Evolutionary conservation across 2,888 invertebrate species (phyloP), one percentile per base, ranked within the genome.

Genomic region (Stenoptilia bipunctidactyla): DNA sequence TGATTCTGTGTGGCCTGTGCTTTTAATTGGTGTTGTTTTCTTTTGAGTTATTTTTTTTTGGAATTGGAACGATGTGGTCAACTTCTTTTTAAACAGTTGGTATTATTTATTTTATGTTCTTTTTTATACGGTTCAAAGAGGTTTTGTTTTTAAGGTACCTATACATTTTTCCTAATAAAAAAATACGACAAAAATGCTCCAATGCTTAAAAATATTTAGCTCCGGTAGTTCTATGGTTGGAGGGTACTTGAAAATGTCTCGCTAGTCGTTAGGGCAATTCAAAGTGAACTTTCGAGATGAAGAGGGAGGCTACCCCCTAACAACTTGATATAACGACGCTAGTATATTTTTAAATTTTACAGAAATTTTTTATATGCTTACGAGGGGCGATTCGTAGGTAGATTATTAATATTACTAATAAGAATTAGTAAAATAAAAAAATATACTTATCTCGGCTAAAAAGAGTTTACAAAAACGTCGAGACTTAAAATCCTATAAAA

Each of bases 11-110:
- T 37, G 40, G 35, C 15, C 37, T 36, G 47, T 47, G 48, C 37
- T 37, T 34, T 37, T 45, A 45, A 41, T 15, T 42, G 46, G 37
- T 42, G 37, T 40, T 39, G 36, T 30, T 41, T 44, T 20, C 37
- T 42, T 42, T 44, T 43, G 47, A 41, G 47, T 45, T 47, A 37
- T 46, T 40, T 40, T 43, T 40, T 41, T 38, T 40, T 39, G 20
- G 30, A 30, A 30, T 12, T 30, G 9, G 30, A 30, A 8, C 9
- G 5, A 5, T 9, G 30, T 30, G 30, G 4, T 30, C 12, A 8
- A 10, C 10, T 9, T 9, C 10, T 30, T 30, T 9, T 30, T 30
- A n/a, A n/a, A 30, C 30, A 30, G 30, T n/a, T 4, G 30, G n/a
- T 20, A 20, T n/a, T n/a, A 12, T 30, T 30, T 30, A 12, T 30